Evolutionary conservation across 1,140 invertebrate species (phyloP), one percentile per base, ranked within the genome.

Genomic region (Hyposmocoma kahamanoa): DNA sequence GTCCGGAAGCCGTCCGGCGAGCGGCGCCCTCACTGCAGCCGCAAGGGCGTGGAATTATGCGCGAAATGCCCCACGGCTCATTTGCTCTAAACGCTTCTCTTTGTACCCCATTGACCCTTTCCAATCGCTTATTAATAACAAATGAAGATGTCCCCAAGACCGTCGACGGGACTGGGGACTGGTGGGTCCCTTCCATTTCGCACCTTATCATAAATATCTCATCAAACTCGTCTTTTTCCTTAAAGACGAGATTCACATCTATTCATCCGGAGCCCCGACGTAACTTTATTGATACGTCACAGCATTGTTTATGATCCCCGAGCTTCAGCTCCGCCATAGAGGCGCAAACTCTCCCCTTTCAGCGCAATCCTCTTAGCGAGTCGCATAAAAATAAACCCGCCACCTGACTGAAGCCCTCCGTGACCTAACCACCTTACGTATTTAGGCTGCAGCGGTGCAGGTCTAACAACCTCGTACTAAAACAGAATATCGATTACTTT

Each of bases 401-500:
- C 56, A 51, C 50, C 60, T 56, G 57, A 46, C 50, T 17, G 26
- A 17, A 38, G 18, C 43, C 39, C 47, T 50, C 53, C 59, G 59
- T 67, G 70, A 73, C 67, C 67, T 67, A 62, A 65, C 60, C 55
- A 47, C 53, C 62, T 68, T 69, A 67, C 66, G 67, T 76, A 76
- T 77, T 75, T 77, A 75, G 72, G 69, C 72, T 82, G 79, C 81
- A 81, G 56, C 71, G 71, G 60, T 80, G 78, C 78, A 78, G 71
- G 67, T 76, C 73, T 75, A 72, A 77, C 75, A 78, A 72, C 71
- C 72, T 67, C 70, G 69, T 81, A 84, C 81, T 83, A 80, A 79
- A 83, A 75, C 76, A 72, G 80, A 84, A 84, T 89, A 89, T 89
- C 88, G 88, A 89, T 89, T 89, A 88, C 88, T 89, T 88, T 88